Conservation (phyloP, 2,113 vertebrate genomes). For the Bostrychus sinensis region DNA sequence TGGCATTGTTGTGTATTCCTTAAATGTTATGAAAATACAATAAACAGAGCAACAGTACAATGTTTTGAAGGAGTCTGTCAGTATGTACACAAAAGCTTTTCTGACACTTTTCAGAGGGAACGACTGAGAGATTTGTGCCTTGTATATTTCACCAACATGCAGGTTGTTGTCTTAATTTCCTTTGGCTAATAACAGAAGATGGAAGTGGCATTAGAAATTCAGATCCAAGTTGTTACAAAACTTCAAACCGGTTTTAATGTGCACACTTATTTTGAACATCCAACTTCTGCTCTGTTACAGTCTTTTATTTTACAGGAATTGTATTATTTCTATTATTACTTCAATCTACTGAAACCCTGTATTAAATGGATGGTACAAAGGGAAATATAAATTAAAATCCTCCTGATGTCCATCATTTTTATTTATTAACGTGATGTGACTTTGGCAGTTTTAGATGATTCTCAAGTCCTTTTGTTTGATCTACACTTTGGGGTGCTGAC, state of each 20-base stretch:
- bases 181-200: conserved; percentile 36
- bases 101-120: conserved; percentile 45
- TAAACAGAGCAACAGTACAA: conserved; percentile 77
- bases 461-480: conserved; percentile 33
- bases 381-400: conserved; percentile 22
- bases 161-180: conserved; percentile 36
- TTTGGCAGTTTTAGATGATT: conserved; percentile 73
- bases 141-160: conserved; percentile 61
- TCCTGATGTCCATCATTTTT: background rate
- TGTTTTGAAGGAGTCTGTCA: conserved; percentile 58
- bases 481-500: conserved; percentile 9
- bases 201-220: conserved; percentile 53
- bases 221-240: conserved; percentile 67
- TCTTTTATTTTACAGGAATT: conserved; percentile 72
- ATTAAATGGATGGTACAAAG: conserved; percentile 51
- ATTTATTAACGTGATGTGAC: conserved; percentile 52
- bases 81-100: conserved; percentile 65
- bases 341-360: conserved; percentile 62
- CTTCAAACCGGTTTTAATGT: conserved; percentile 79
- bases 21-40: conserved; percentile 81
- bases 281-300: conserved; percentile 76
- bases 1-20: conserved; percentile 71
- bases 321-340: conserved; percentile 62
- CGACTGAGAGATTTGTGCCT: conserved; percentile 53
- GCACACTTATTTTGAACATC: conserved; percentile 84